Evolutionary conservation across 2,888 invertebrate species (phyloP), one percentile per base, ranked within the genome.

Genomic region (Nasonovia ribisnigri): DNA sequence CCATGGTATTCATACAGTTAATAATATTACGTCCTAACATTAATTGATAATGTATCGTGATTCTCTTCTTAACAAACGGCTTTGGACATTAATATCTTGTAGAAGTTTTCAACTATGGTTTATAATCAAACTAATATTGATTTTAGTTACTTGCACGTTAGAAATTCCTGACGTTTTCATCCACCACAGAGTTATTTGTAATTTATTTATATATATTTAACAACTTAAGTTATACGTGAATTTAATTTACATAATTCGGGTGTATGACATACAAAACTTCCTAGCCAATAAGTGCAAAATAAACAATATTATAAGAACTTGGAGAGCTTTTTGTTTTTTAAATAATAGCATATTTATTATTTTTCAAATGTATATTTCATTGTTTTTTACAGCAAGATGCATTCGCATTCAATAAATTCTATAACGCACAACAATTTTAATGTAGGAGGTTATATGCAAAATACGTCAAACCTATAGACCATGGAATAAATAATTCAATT

Each of bases 101-200:
- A 20, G 36, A 90, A 60, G 60, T 90, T 90, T 90, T 67, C 43
- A 67, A 16, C 60, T 90, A n/a, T 67, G 67, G 90, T 24, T 90
- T 90, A 90, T 90, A 77, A 77, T 77, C 77, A 77, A 77, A 77
- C 77, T 77, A 36, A 77, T 77, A 20, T 77, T 77, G 77, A 77
- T 77, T 20, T 36, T 36, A 42, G 20, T 36, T 42, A 77, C 20
- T 0, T 36, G 77, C 20, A 36, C 77, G 11, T 36, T 24, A 77
- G 20, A 20, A 36, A 77, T 36, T 77, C 77, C 20, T 20, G 11
- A 26, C 3, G 36, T 77, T 77, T 36, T 77, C 36, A 77, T 77
- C 77, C 20, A 36, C 24, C 36, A 20, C 36, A 36, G 0, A 5
- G 36, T 77, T 36, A 13, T 77, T 36, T 6, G 20, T 77, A 77